Evolutionary conservation across 2,113 vertebrate genomes (phyloP).

Genomic region (Empidonax traillii): DNA sequence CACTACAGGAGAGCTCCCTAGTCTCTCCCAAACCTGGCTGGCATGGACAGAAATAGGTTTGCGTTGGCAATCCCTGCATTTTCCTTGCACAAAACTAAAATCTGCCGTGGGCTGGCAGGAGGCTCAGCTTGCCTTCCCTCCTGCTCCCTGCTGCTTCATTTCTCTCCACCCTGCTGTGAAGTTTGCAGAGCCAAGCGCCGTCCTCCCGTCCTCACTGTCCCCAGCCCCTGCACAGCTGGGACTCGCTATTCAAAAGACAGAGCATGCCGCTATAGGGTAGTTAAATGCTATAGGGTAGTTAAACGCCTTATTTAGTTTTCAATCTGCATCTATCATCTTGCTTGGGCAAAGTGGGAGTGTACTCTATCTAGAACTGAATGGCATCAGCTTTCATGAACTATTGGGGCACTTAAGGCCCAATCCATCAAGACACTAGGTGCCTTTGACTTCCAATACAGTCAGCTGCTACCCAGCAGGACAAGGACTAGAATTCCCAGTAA

Average conservation of each 20-base stretch:
- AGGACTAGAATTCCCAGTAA: background rate
- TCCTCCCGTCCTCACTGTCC: background rate
- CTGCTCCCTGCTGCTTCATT: background rate
- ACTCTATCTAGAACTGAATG: background rate
- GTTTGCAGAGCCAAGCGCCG: background rate
- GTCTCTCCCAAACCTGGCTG: background rate
- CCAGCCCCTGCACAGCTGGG: background rate
- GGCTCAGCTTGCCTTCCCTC: background rate
- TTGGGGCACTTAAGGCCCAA: background rate
- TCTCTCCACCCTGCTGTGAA: background rate
- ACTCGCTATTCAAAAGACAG: background rate
- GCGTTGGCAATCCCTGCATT: background rate
- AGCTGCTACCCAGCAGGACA: background rate
- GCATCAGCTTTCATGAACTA: background rate
- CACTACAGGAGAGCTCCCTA: background rate
- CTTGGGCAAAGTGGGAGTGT: background rate
- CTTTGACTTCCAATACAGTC: background rate
- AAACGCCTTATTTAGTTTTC: background rate
- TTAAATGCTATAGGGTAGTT: background rate
- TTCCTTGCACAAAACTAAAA: background rate
- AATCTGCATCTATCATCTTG: background rate
- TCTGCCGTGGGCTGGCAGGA: rapidly evolving
- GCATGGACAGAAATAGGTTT: background rate
- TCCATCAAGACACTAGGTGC: background rate
- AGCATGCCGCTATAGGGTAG: background rate